These are phyloP conservation scores for Copsychus sechellarum DNA, from an alignment of 2,113 vertebrate genomes.

Conservation along the genomic window DNA sequence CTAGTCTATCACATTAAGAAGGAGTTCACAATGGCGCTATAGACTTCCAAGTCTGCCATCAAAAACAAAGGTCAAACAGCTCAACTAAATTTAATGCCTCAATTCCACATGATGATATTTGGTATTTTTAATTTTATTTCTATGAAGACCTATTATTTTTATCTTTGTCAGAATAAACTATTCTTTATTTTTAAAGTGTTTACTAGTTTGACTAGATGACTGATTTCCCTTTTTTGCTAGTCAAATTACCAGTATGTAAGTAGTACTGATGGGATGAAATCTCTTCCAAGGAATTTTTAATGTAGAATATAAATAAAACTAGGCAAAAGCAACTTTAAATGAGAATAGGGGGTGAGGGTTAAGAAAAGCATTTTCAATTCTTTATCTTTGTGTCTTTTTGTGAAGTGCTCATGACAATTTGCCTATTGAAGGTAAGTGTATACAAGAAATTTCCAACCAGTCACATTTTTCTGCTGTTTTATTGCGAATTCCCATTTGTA, in stretches of 20 bases:
- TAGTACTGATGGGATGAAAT: background rate
- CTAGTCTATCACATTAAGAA: background rate
- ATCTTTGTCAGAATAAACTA: background rate
- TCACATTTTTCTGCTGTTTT: background rate
- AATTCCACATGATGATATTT: background rate
- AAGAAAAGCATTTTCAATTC: background rate
- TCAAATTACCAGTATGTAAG: background rate
- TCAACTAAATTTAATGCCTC: background rate
- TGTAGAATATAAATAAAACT: background rate
- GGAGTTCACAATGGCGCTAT: background rate
- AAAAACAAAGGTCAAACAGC: background rate
- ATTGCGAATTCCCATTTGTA: background rate
- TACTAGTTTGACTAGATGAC: background rate
- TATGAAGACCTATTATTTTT: background rate
- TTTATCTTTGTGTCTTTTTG: background rate
- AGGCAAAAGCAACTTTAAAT: background rate
- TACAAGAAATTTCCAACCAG: background rate
- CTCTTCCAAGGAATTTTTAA: background rate
- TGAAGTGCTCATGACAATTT: background rate
- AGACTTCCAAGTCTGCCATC: background rate
- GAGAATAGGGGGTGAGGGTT: background rate
- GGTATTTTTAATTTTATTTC: background rate
- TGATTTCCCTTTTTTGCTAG: background rate
- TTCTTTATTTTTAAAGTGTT: background rate
- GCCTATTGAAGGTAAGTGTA: background rate